Percentiles rank a stretch among this genome's conserved stretches.
Conservation (phyloP, 2,797 vertebrate genomes). For the Poeciliopsis turneri region DNA sequence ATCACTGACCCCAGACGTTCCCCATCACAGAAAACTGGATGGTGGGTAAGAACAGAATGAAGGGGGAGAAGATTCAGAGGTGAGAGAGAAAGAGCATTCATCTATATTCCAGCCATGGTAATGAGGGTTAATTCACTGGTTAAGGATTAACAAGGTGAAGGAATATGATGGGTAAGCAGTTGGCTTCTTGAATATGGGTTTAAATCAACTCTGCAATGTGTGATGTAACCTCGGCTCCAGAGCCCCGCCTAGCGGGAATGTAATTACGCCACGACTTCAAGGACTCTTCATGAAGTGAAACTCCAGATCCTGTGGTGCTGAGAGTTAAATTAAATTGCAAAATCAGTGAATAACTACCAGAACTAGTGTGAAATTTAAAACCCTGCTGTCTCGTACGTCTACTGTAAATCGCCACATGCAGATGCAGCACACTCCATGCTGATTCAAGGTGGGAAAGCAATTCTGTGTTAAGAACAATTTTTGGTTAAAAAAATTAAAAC, state of each 20-base stretch:
- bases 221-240: slow-evolving; percentile 85
- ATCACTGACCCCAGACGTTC: slow-evolving; percentile 76
- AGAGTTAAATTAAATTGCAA: slow-evolving; percentile 14
- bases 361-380: slow-evolving; percentile 8
- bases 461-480: background rate
- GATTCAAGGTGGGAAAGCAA: background rate
- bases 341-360: slow-evolving; percentile 16
- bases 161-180: slow-evolving; percentile 95
- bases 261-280: slow-evolving; percentile 63
- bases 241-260: slow-evolving; percentile 83
- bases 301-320: slow-evolving; percentile 19
- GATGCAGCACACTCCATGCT: background rate
- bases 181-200: slow-evolving; percentile 91
- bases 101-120: slow-evolving; percentile 93
- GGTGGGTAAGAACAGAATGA: slow-evolving; percentile 47
- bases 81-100: slow-evolving; percentile 77
- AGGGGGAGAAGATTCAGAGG: slow-evolving; percentile 53
- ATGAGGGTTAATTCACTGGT: slow-evolving; percentile 99
- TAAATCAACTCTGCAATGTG: slow-evolving; percentile 92
- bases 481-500: background rate
- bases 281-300: slow-evolving; percentile 56
- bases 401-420: background rate
- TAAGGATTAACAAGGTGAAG: slow-evolving; percentile 96
- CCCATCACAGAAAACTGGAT: slow-evolving; percentile 66
- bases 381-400: background rate